Conservation (phyloP, 1,140 invertebrate genomes). For the Rhynchophorus ferrugineus region DNA sequence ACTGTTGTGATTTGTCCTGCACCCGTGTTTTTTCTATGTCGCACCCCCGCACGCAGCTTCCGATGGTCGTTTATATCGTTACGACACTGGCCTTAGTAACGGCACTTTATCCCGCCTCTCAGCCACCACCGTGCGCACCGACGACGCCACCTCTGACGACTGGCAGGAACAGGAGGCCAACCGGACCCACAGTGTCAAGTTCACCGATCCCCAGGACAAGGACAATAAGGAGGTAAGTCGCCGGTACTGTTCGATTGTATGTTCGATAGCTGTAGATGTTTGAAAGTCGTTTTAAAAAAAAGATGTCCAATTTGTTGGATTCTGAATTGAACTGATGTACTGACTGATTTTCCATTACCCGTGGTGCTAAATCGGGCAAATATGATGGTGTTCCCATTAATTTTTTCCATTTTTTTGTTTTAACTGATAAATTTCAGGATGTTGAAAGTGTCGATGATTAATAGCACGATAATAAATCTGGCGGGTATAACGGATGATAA, state of each 20-base stretch:
- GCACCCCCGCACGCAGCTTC: constrained; percentile 31
- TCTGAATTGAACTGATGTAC: too few relatives aligned
- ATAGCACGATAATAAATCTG: too few relatives aligned
- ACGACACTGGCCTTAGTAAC: constrained; percentile 37
- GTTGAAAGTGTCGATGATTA: too few relatives aligned
- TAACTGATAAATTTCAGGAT: too few relatives aligned
- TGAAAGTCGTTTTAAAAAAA: too few relatives aligned
- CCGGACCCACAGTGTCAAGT: constrained; percentile 80
- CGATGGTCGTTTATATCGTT: constrained; percentile 42
- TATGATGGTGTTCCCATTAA: too few relatives aligned
- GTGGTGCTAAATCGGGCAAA: too few relatives aligned
- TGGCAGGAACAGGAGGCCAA: constrained; percentile 75
- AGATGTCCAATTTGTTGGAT: too few relatives aligned
- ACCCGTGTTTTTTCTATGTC: constrained; percentile 26
- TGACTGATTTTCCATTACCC: too few relatives aligned
- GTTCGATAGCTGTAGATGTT: too few relatives aligned
- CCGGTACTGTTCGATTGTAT: neutral
- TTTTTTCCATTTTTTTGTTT: too few relatives aligned
- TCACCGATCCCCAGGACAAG: constrained; percentile 72
- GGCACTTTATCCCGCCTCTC: constrained; percentile 29
- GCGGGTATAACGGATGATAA: too few relatives aligned
- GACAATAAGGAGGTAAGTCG: constrained; percentile 62
- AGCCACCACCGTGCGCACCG: constrained; percentile 39
- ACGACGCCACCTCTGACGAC: constrained; percentile 54
- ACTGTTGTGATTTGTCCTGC: constrained; percentile 13